phyloP scores from a whole-genome alignment of 2,113 vertebrate species.

The Nesospiza acunhae region DNA sequence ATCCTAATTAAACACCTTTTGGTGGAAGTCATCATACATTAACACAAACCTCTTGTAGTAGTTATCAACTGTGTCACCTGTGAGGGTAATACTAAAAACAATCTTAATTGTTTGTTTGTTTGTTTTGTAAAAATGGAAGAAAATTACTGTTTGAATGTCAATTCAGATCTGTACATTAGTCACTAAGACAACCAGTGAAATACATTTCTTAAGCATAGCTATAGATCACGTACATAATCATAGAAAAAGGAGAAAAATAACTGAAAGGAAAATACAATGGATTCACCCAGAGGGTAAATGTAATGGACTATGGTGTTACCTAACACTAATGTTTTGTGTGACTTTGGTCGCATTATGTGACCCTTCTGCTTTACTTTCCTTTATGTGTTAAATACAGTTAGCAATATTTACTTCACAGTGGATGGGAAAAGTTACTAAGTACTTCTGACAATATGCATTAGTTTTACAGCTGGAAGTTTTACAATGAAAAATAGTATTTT shows the following conservation, averaged over 20 bases:
- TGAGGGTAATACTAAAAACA: conserved; percentile 12
- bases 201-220: neutral
- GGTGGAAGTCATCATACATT: conserved; percentile 49
- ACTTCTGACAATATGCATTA: neutral
- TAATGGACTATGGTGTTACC: neutral
- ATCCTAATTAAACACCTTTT: conserved; percentile 84
- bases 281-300: neutral
- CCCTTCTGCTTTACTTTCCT: neutral
- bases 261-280: neutral
- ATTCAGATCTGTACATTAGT: neutral
- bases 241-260: neutral
- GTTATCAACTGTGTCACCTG: conserved; percentile 52
- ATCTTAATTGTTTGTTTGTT: neutral
- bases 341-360: neutral
- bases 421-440: neutral
- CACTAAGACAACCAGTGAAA: neutral
- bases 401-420: neutral
- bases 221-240: neutral
- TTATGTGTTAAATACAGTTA: neutral
- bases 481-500: neutral
- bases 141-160: conserved; percentile 18
- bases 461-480: neutral
- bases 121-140: neutral
- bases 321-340: neutral
- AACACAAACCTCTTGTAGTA: conserved; percentile 41